Conservation (phyloP, 2,888 invertebrate genomes). For the Zeuzera pyrina region DNA sequence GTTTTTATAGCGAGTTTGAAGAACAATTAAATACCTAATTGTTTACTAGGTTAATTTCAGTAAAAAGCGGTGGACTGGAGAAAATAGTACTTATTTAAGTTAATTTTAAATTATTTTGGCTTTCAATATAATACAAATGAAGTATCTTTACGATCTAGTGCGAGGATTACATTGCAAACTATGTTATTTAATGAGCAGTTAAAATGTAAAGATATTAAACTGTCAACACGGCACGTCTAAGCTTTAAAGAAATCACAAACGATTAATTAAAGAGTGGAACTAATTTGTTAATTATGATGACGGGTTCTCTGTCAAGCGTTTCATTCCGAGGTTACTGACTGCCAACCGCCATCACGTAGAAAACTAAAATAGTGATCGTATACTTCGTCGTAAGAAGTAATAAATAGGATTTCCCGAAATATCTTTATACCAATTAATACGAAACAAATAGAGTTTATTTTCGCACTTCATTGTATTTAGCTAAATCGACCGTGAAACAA, state of each 20-base stretch:
- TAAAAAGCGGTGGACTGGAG: too few relatives aligned
- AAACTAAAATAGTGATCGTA: constrained; percentile 29
- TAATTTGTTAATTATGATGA: constrained; percentile 39
- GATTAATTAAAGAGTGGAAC: constrained; percentile 35
- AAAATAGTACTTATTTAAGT: background rate
- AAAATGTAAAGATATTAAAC: background rate
- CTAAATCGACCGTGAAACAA: too few relatives aligned
- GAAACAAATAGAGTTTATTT: too few relatives aligned
- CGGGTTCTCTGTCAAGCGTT: constrained; percentile 24
- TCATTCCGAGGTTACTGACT: constrained; percentile 22
- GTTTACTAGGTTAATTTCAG: too few relatives aligned
- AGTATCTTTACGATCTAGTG: background rate
- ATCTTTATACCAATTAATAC: too few relatives aligned
- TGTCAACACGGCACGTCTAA: constrained; percentile 5
- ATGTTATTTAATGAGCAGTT: too few relatives aligned
- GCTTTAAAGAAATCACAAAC: constrained; percentile 26
- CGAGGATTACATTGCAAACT: too few relatives aligned
- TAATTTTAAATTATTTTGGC: background rate
- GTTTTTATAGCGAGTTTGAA: too few relatives aligned
- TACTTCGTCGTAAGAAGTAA: constrained; percentile 33
- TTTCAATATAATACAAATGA: background rate
- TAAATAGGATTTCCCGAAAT: too few relatives aligned
- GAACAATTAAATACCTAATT: too few relatives aligned
- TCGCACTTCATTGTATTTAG: too few relatives aligned
- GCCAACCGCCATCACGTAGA: constrained; percentile 23